Evolutionary conservation across 2,888 invertebrate genomes (phyloP).

Genomic region (Scaptomyza flava): DNA sequence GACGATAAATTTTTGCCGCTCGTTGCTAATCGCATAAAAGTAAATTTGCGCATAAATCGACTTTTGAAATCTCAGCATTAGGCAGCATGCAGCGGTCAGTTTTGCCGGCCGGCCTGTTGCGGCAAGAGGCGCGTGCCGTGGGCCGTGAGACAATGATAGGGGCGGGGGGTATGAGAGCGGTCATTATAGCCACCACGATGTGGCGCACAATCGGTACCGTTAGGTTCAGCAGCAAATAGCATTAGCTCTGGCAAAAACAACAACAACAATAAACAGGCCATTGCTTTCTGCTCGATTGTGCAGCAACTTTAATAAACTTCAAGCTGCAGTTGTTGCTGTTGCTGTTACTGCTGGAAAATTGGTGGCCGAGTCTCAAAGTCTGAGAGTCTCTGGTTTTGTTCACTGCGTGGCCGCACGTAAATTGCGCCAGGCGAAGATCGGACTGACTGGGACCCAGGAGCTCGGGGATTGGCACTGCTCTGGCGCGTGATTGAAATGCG

Average conservation of each 20-base stretch:
- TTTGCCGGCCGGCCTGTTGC: conserved; percentile 27
- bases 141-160: not conserved
- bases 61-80: conserved; percentile 62
- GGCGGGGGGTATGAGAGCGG: conserved; percentile 2
- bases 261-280: conserved; percentile 49
- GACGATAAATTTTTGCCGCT: conserved; percentile 75
- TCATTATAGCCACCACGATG: conserved; percentile 73
- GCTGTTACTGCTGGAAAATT: conserved; percentile 42
- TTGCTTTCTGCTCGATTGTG: conserved; percentile 72
- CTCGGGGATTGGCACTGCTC: conserved; percentile 44
- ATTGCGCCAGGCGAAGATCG: conserved; percentile 52
- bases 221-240: conserved; percentile 54
- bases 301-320: conserved; percentile 78
- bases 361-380: conserved; percentile 38
- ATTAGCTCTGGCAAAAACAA: not conserved
- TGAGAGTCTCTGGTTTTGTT: conserved; percentile 21
- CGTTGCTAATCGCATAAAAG: conserved; percentile 80
- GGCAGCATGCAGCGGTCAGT: conserved; percentile 22
- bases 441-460: conserved; percentile 5
- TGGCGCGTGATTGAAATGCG: conserved; percentile 83
- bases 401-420: conserved; percentile 76
- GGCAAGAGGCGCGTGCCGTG: conserved; percentile 62
- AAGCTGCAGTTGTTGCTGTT: conserved; percentile 53
- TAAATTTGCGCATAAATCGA: conserved; percentile 80
- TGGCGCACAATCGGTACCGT: conserved; percentile 79